Base-by-base conservation (phyloP, 2,797 vertebrate species). In the Lates japonicus region DNA sequence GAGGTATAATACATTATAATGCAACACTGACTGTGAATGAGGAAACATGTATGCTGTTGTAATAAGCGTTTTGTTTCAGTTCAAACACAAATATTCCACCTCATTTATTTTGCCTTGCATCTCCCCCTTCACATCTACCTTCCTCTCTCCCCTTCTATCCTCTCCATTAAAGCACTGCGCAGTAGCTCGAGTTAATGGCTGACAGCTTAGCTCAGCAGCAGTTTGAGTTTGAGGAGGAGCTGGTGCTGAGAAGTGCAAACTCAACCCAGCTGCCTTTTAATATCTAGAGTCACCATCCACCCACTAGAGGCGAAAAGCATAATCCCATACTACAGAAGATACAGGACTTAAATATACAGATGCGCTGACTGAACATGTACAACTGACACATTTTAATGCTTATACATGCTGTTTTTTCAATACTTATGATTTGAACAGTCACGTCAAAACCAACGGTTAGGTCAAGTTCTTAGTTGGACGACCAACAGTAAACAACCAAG, bases 181-280 rank as follows among this genome's bases (percentile, higher is more conserved):
- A 35, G 55, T 7, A 48, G 33, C 49, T 48, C 33, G 35, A 31
- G 42, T 76, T 68, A 1, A 39, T 7, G 39, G 39, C 39, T 39
- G 39, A 39, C 41, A 14, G 39, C 70, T 71, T 13, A 8, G 29
- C 67, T 62, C 64, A 62, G 48, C 62, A 70, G 60, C 64, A 61
- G 17, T 39, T 39, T 29, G 39, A 67, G 54, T 49, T 63, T 9
- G 19, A 72, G 67, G 59, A 66, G 55, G 55, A 79, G 85, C 4
- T 70, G 72, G 39, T 37, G 14, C 31, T 25, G 25, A 39, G 37
- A 76, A 48, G 46, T 70, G 20, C 54, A 72, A 83, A 76, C 71
- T 70, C 58, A 71, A 51, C 70, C 25, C 54, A 70, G 69, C 57
- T 76, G 63, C 78, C 33, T 68, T 57, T 61, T 71, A 76, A 66